Evolutionary conservation across 1,140 invertebrate species (phyloP), one percentile per base, ranked within the genome.

Genomic region (Caerostris extrusa): DNA sequence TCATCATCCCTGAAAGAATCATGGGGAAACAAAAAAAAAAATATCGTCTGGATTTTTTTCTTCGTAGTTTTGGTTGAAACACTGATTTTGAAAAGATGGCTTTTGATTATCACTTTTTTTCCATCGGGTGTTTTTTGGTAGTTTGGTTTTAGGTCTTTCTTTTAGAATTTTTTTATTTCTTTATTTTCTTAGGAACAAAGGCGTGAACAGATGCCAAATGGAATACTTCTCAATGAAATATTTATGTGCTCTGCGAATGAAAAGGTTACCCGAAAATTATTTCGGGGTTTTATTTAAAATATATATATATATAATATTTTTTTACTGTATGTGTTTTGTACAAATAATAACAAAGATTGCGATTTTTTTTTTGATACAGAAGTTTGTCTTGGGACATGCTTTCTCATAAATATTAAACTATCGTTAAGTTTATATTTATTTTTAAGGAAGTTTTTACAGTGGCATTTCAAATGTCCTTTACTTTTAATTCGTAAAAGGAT

Each of bases 31-130:
- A 34, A 50, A 5, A 19, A 19, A 77, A 77, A 77, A 77, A 12
- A 77, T 14, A 10, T 12, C 7, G 8, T 50, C 34, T 34, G 34
- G 34, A 34, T 64, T 64, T 64, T 57, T 14, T 82, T 83, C 57
- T 83, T 83, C 56, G n/a, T 34, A 58, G 3, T 5, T 56, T 12
- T 2, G 56, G 61, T 64, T 14, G 61, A 64, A 17, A 64, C 7
- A 77, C 71, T 77, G 34, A 5, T 56, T 58, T 5, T 5, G 3
- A 55, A 34, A 83, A 83, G 55, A 58, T 58, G 55, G 56, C 14
- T 58, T 83, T 83, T 57, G 82, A 83, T 83, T 19, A 56, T 56
- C 56, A 83, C 55, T 83, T 83, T 58, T 83, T 83, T 83, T n/a
- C 17, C 10, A 77, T 77, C 3, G n/a, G n/a, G 6, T 67, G 14